Conservation (phyloP, 2,888 invertebrate species). For the Hirtodrosophila alboralis region DNA sequence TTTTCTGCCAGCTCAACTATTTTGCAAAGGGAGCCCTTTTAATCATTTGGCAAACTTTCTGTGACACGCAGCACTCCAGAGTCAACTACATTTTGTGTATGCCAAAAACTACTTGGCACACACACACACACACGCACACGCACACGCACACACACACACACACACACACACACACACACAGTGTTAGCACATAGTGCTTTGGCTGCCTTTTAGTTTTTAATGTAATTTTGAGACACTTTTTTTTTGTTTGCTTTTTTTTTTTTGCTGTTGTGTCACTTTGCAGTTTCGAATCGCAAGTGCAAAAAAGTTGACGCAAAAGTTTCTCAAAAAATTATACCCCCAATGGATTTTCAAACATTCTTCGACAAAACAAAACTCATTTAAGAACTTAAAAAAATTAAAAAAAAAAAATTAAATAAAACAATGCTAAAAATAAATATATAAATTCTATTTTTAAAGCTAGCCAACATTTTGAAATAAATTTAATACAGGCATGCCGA, state of each 20-base stretch:
- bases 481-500: too few relatives aligned
- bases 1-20: conserved; percentile 63
- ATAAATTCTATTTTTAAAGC: too few relatives aligned
- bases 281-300: conserved; percentile 48
- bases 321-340: conserved; percentile 33
- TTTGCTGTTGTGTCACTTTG: conserved; percentile 66
- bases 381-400: conserved; percentile 1
- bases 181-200: conserved; percentile 35
- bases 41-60: conserved; percentile 79
- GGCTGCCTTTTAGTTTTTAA: conserved; percentile 73
- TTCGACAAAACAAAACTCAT: conserved; percentile 29
- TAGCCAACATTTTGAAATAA: too few relatives aligned
- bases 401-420: not conserved
- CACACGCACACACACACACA: conserved; percentile 19
- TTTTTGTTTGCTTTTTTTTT: too few relatives aligned
- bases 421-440: too few relatives aligned
- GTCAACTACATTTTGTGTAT: conserved; percentile 76
- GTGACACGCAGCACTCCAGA: conserved; percentile 72
- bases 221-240: conserved; percentile 73
- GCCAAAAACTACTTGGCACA: conserved; percentile 63
- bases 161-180: conserved; percentile 30
- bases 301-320: conserved; percentile 51
- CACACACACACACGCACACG: conserved; percentile 22
- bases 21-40: conserved; percentile 71
- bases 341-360: conserved; percentile 18